These are phyloP conservation scores for Monochamus saltuarius DNA, from an alignment of 1,140 invertebrate genomes.

Conservation along the genomic window DNA sequence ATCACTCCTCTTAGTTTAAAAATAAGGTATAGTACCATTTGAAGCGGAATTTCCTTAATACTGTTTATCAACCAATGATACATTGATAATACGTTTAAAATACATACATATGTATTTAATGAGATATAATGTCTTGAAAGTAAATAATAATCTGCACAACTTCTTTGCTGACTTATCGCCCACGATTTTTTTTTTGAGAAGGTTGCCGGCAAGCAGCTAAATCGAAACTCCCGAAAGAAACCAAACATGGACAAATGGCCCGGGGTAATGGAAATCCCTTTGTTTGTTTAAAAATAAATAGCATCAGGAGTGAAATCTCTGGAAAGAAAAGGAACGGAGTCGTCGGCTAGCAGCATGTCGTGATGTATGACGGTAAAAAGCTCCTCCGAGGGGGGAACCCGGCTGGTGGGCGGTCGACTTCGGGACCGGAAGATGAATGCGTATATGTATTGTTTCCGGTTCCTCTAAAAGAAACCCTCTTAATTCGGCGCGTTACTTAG, in stretches of 20 bases:
- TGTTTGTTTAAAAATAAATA: slow-evolving; percentile 12
- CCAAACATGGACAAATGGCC: slow-evolving; percentile 6
- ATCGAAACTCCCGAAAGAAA: slow-evolving; percentile 1
- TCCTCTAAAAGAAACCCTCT: slow-evolving; percentile 49
- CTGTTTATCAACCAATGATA: too few relatives aligned
- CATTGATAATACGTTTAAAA: too few relatives aligned
- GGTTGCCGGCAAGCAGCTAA: too few relatives aligned
- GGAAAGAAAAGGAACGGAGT: neutral
- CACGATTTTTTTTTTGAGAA: too few relatives aligned
- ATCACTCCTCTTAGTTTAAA: too few relatives aligned
- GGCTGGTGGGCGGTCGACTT: slow-evolving; percentile 15
- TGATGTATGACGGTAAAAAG: slow-evolving; percentile 41
- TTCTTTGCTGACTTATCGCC: too few relatives aligned
- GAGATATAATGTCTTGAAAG: too few relatives aligned
- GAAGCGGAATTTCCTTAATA: too few relatives aligned
- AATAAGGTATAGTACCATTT: too few relatives aligned
- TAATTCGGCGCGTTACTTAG: slow-evolving; percentile 51
- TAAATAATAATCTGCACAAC: too few relatives aligned
- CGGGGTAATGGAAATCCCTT: slow-evolving; percentile 8
- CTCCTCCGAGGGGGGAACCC: slow-evolving; percentile 18
- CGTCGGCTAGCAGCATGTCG: slow-evolving; percentile 11
- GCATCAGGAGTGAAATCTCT: slow-evolving; percentile 1
- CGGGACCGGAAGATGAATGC: slow-evolving; percentile 49
- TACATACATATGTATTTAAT: too few relatives aligned
- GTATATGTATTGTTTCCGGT: slow-evolving; percentile 53